Conservation (phyloP, 2,113 vertebrate species). For the Boulengeromyrus knoepffleri region DNA sequence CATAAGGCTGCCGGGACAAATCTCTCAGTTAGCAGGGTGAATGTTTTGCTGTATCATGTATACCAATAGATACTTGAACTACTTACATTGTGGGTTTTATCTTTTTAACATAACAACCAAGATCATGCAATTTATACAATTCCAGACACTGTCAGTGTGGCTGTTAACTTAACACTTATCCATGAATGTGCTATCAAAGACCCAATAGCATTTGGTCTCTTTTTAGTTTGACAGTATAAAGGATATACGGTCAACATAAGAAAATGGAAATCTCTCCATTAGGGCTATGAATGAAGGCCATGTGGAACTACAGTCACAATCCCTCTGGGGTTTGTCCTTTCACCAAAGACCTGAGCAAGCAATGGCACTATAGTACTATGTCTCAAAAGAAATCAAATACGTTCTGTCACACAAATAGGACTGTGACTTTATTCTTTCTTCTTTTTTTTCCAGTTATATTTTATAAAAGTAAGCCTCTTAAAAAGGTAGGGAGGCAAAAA, state of each 20-base stretch:
- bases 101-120: not conserved
- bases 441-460: not conserved
- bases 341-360: not conserved
- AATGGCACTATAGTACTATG: not conserved
- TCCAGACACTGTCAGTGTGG: not conserved
- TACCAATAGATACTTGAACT: not conserved
- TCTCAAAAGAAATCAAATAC: not conserved
- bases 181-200: not conserved
- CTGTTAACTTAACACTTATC: not conserved
- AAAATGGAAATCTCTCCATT: not conserved
- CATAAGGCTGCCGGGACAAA: not conserved
- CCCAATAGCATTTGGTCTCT: not conserved
- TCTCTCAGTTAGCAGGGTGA: not conserved
- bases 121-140: not conserved
- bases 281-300: not conserved
- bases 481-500: not conserved
- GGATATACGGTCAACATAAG: not conserved
- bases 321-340: not conserved
- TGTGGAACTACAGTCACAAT: not conserved
- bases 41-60: not conserved
- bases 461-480: not conserved
- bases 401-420: not conserved
- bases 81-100: not conserved
- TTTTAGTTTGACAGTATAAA: not conserved
- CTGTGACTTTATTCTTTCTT: not conserved